phyloP scores from a whole-genome alignment of 2,113 vertebrate species.

The Tupaia chinensis region DNA sequence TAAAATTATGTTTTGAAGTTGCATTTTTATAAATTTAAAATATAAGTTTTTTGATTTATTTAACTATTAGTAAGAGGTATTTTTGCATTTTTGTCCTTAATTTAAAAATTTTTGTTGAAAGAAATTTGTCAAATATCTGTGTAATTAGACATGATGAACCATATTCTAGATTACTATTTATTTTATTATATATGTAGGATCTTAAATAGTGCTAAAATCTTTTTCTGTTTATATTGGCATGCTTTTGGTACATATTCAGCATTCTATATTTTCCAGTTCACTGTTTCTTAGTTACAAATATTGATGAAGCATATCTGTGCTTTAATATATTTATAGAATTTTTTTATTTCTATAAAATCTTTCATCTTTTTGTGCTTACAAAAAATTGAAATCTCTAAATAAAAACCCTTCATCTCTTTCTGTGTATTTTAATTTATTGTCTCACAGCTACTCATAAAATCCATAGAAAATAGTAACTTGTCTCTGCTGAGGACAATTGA shows the following conservation, averaged over 20 bases:
- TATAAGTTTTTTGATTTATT: background rate
- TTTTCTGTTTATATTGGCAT: background rate
- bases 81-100: background rate
- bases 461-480: conserved; percentile 12
- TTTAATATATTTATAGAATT: background rate
- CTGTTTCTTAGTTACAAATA: background rate
- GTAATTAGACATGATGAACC: background rate
- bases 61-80: background rate
- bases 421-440: conserved; percentile 22
- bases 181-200: background rate
- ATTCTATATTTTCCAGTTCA: background rate
- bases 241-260: background rate
- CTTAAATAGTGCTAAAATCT: background rate
- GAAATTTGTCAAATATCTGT: background rate
- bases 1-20: background rate
- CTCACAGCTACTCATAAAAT: background rate
- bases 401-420: background rate
- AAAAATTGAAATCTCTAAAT: conserved; percentile 39
- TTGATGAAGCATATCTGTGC: background rate
- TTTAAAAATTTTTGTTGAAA: conserved; percentile 1
- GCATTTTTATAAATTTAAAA: background rate
- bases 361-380: background rate
- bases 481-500: background rate
- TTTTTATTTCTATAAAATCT: background rate
- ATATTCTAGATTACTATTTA: conserved; percentile 5